Evolutionary conservation across 2,888 invertebrate species (phyloP).

Genomic region (Disparrhopalites patrizii): DNA sequence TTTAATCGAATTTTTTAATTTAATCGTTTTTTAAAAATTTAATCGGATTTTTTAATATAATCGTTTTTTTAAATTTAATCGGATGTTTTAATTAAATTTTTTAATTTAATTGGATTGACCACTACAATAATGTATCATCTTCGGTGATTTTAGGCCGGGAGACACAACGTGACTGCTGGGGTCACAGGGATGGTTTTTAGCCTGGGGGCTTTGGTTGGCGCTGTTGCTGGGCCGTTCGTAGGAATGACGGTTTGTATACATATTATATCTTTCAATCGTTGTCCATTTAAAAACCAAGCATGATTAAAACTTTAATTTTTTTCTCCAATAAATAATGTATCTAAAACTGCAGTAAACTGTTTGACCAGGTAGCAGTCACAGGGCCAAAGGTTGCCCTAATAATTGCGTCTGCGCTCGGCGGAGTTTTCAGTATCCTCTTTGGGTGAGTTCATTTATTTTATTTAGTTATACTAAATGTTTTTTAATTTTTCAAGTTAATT

Average conservation of each 20-base stretch:
- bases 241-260: background rate
- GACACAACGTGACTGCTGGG: background rate
- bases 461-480: background rate
- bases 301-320: too few relatives aligned
- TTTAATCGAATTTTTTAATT: background rate
- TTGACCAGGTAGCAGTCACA: background rate
- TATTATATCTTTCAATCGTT: background rate
- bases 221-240: background rate
- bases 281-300: background rate
- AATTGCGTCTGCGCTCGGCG: background rate
- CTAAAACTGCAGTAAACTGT: too few relatives aligned
- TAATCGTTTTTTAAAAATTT: background rate
- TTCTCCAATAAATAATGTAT: too few relatives aligned
- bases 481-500: background rate
- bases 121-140: background rate
- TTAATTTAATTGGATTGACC: background rate
- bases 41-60: background rate
- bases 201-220: background rate
- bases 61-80: background rate
- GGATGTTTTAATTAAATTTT: background rate
- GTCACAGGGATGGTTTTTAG: background rate
- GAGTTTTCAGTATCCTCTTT: background rate
- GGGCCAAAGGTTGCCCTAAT: background rate
- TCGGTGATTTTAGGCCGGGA: background rate
- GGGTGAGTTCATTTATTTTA: background rate